These are phyloP conservation scores for Unio pictorum DNA, from an alignment of 2,888 invertebrate genomes.

Conservation along the genomic window DNA sequence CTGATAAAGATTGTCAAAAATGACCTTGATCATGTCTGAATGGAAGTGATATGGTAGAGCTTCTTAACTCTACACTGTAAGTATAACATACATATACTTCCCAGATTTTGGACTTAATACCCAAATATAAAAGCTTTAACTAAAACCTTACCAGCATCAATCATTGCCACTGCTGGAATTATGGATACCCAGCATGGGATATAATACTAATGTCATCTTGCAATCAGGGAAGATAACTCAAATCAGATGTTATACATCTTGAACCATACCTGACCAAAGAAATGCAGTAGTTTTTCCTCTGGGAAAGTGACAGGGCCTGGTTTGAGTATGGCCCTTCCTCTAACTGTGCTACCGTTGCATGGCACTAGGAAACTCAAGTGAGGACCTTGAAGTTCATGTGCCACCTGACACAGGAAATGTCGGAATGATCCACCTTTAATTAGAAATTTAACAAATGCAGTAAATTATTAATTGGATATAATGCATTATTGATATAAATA, in stretches of 20 bases:
- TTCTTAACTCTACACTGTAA: too few relatives aligned
- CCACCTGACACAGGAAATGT: constrained; percentile 70
- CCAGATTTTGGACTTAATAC: too few relatives aligned
- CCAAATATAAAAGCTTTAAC: too few relatives aligned
- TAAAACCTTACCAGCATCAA: neutral
- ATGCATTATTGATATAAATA: too few relatives aligned
- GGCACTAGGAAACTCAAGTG: constrained; percentile 62
- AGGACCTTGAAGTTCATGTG: constrained; percentile 65
- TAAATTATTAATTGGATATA: too few relatives aligned
- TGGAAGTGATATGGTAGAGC: too few relatives aligned
- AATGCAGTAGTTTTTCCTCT: constrained; percentile 68
- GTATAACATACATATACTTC: too few relatives aligned
- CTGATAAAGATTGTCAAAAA: too few relatives aligned
- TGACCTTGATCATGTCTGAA: too few relatives aligned
- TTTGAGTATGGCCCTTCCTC: constrained; percentile 64
- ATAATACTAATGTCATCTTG: too few relatives aligned
- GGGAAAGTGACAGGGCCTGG: constrained; percentile 68
- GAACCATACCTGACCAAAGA: constrained; percentile 67
- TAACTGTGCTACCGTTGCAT: constrained; percentile 63
- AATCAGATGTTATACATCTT: neutral
- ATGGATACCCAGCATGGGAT: neutral
- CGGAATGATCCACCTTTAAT: constrained; percentile 71
- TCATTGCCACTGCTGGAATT: neutral
- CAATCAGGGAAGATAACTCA: neutral
- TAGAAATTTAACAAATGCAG: too few relatives aligned